Conservation (phyloP, 2,888 invertebrate species). For the Caenorhabditis plicata region DNA sequence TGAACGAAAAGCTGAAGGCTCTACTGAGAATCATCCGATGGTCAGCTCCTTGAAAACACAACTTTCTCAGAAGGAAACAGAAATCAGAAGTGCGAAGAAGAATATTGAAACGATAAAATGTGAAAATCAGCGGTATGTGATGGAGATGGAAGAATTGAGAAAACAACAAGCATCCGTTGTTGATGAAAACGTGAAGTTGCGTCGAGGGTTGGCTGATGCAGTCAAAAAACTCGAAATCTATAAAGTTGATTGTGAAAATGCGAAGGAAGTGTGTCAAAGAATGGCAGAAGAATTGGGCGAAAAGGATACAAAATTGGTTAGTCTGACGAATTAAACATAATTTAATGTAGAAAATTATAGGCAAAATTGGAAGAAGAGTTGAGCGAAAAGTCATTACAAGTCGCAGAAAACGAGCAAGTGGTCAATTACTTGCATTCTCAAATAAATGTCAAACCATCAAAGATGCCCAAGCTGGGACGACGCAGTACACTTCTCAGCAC, state of each 20-base stretch:
- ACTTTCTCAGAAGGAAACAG: conserved; percentile 12
- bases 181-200: conserved; percentile 30
- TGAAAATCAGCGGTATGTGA: conserved; percentile 26
- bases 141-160: conserved; percentile 18
- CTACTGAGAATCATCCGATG: too few species aligned
- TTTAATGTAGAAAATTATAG: not conserved
- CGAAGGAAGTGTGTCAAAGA: conserved; percentile 20
- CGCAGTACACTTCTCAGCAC: conserved; percentile 36
- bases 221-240: conserved; percentile 41
- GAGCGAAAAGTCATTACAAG: conserved; percentile 16
- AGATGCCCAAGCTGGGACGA: conserved; percentile 42
- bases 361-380: conserved; percentile 14
- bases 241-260: conserved; percentile 27
- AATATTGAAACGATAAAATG: conserved; percentile 16
- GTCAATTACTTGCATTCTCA: conserved; percentile 43
- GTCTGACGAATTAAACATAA: not conserved
- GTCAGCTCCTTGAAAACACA: conserved; percentile 2
- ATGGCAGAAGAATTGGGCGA: conserved; percentile 17
- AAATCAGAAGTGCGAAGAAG: conserved; percentile 17
- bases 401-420: conserved; percentile 17
- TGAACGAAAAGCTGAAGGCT: not conserved
- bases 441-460: conserved; percentile 42
- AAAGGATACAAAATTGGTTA: conserved; percentile 14
- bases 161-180: conserved; percentile 6
- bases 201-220: conserved; percentile 40